Evolutionary conservation across 2,888 invertebrate genomes (phyloP), one percentile per base, ranked within the genome.

Genomic region (Pammene aurita): DNA sequence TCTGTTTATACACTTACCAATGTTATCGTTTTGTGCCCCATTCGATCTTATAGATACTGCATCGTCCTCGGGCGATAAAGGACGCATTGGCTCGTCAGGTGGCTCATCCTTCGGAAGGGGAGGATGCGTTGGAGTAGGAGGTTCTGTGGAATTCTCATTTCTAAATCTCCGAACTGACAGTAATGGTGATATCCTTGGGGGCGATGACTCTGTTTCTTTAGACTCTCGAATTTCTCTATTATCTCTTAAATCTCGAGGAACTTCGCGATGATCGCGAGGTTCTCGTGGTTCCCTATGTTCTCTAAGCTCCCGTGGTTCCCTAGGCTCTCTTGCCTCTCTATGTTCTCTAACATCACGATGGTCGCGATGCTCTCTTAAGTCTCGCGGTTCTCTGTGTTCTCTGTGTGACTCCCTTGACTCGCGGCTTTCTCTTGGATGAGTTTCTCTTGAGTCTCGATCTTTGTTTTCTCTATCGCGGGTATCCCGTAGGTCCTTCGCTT

Each of bases 11-110:
- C 71, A 82, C 87, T 77, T 84, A 89, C 94, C 94, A 81, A 94
- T 89, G 73, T 77, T 82, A 78, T 94, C 94, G 81, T 92, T 93
- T 81, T 88, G 92, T 73, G 92, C 90, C 73, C 93, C 93, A 78
- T 93, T 93, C 57, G 93, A 93, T 81, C 93, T 86, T 77, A 93
- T 81, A 74, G 94, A 94, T 74, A 93, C 92, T 61, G 93, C 86
- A 77, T 94, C 94, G 74, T 94, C 94, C 84, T 94, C 94, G 11
- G 94, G 93, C 52, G 94, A 94, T 55, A 93, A 93, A 50, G 93
- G 87, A 73, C 93, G 88, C 84, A 92, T 89, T 10, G 86, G 86
- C 76, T 93, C 93, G 80, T 93, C 93, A 70, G 93, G 93, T 16
- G 93, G 93, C 75, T 93, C 93, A 72, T 93, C 93, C 86, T 93